Conservation (phyloP, 2,797 vertebrate species). For the Triplophysa yarkandensis region DNA sequence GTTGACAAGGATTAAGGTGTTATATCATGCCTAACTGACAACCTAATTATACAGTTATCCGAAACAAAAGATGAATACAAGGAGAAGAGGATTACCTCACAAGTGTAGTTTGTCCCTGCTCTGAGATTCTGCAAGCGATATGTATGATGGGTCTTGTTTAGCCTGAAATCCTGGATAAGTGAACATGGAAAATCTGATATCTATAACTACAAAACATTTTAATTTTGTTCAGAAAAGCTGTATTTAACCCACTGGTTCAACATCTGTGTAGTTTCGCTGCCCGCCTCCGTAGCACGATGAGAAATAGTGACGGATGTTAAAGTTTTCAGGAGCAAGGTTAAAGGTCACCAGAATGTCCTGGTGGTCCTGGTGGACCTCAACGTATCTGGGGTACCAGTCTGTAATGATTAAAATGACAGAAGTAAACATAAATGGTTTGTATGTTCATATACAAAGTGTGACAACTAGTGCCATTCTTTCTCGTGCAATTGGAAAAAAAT, state of each 20-base stretch:
- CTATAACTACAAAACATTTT: background rate
- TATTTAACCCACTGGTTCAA: constrained; percentile 68
- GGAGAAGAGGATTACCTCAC: constrained; percentile 69
- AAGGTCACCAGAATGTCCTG: constrained; percentile 72
- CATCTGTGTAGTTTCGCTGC: constrained; percentile 61
- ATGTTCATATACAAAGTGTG: background rate
- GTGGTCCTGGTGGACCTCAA: constrained; percentile 69
- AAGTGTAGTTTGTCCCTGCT: constrained; percentile 73
- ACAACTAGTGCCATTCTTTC: background rate
- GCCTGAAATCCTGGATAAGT: constrained; percentile 59
- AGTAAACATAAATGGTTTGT: background rate
- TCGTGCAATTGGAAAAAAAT: too few species aligned
- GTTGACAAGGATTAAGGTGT: background rate
- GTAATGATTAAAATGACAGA: constrained; percentile 19
- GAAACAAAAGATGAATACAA: background rate
- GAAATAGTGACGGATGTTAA: constrained; percentile 75
- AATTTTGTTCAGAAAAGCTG: background rate
- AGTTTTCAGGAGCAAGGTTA: constrained; percentile 74
- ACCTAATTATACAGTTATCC: background rate
- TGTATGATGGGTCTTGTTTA: constrained; percentile 73
- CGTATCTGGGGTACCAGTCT: constrained; percentile 79
- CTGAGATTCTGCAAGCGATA: constrained; percentile 66
- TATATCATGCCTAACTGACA: background rate
- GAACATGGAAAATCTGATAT: background rate
- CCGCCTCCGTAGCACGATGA: constrained; percentile 67